Evolutionary conservation across 2,888 invertebrate genomes (phyloP).

Genomic region (Leucophora obtusa): DNA sequence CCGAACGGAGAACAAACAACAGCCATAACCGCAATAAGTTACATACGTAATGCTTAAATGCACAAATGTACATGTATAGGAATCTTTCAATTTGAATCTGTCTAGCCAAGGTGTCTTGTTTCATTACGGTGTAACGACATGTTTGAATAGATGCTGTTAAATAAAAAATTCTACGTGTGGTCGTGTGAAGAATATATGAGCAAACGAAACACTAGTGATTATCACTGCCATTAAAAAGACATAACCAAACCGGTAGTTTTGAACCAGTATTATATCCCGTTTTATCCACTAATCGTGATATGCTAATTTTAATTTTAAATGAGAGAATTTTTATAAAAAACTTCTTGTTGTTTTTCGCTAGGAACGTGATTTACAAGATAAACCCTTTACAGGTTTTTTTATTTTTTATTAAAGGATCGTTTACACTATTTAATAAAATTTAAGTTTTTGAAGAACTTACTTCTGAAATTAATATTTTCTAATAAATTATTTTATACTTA

Average conservation of each 20-base stretch:
- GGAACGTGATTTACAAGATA: constrained; percentile 4
- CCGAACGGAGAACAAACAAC: constrained; percentile 22
- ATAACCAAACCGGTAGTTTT: constrained; percentile 40
- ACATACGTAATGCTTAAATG: constrained; percentile 25
- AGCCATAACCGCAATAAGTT: constrained; percentile 35
- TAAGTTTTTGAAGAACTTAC: too few species aligned
- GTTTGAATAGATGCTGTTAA: constrained; percentile 51
- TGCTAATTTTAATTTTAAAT: constrained; percentile 39
- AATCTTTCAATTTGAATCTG: constrained; percentile 60
- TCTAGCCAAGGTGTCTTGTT: constrained; percentile 60
- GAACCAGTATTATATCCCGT: constrained; percentile 26
- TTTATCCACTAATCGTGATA: constrained; percentile 38
- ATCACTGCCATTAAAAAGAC: constrained; percentile 39
- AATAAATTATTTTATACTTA: too few species aligned
- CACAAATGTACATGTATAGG: constrained; percentile 37
- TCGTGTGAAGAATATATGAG: constrained; percentile 55
- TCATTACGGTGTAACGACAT: constrained; percentile 57
- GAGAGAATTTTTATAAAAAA: constrained; percentile 27
- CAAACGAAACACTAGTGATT: constrained; percentile 50
- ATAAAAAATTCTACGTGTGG: constrained; percentile 50
- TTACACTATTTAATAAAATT: too few species aligned
- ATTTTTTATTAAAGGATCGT: too few species aligned
- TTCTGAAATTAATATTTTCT: too few species aligned
- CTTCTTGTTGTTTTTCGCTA: background rate
- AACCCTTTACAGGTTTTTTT: background rate